Percentiles rank a stretch among this genome's conserved stretches.
Evolutionary conservation across 2,113 vertebrate species (phyloP).

Genomic region (Heliornis fulica): DNA sequence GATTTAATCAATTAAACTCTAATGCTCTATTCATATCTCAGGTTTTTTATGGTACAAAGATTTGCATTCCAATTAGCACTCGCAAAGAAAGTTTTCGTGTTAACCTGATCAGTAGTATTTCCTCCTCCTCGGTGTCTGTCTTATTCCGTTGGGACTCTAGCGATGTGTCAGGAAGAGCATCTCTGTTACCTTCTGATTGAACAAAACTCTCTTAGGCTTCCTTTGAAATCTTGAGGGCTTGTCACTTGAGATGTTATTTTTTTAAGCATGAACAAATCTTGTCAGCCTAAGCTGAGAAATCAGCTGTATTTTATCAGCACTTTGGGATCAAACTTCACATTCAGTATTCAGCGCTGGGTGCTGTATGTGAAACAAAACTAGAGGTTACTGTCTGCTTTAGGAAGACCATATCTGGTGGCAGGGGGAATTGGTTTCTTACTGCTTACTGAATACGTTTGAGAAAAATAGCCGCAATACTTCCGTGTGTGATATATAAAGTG

Average conservation of each 20-base stretch:
- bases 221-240: slow-evolving; percentile 69
- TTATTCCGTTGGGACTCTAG: slow-evolving; percentile 51
- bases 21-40: slow-evolving; percentile 45
- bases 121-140: slow-evolving; percentile 13
- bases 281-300: slow-evolving; percentile 21
- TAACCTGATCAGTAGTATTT: slow-evolving; percentile 30
- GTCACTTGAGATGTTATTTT: slow-evolving; percentile 62
- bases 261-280: slow-evolving; percentile 59
- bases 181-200: slow-evolving; percentile 63
- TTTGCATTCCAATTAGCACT: slow-evolving; percentile 59
- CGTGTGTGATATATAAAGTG: not conserved
- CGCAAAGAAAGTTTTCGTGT: slow-evolving; percentile 18
- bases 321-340: slow-evolving; percentile 20
- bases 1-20: slow-evolving; percentile 56
- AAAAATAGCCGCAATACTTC: not conserved
- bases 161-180: slow-evolving; percentile 26
- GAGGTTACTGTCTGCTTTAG: not conserved
- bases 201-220: slow-evolving; percentile 56
- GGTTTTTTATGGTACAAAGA: slow-evolving; percentile 58
- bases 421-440: not conserved
- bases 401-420: not conserved
- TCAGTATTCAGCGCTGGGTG: slow-evolving; percentile 25
- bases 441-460: not conserved
- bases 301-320: slow-evolving; percentile 35
- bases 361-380: not conserved